phyloP scores from a whole-genome alignment of 2,888 invertebrate species.

The Petrolisthes cinctipes region DNA sequence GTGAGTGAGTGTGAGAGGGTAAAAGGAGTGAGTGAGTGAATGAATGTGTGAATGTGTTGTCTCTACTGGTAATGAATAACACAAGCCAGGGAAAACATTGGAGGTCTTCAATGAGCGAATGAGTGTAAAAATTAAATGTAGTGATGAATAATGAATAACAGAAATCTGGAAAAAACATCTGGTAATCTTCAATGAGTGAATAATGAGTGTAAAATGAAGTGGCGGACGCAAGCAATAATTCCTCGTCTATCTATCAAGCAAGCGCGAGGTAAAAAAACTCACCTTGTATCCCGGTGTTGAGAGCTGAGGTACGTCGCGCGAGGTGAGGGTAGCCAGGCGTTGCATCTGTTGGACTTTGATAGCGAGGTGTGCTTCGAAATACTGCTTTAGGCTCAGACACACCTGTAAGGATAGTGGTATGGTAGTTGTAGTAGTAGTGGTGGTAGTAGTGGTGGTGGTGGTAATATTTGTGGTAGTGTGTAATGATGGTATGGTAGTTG shows the following conservation, averaged over 20 bases:
- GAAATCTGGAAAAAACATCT: too few species aligned
- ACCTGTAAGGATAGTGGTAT: conserved; percentile 19
- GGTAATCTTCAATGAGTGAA: neutral
- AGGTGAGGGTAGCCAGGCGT: conserved; percentile 69
- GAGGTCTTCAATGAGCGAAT: too few species aligned
- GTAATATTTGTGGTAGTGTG: too few species aligned
- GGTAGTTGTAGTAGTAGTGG: conserved; percentile 72
- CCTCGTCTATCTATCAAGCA: neutral
- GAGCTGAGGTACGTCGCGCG: conserved; percentile 68
- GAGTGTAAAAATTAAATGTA: too few species aligned
- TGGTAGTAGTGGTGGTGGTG: neutral
- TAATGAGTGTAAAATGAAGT: too few species aligned
- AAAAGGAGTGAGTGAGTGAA: neutral
- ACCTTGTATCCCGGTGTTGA: conserved; percentile 72
- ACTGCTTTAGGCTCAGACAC: conserved; percentile 79
- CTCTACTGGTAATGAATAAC: too few species aligned
- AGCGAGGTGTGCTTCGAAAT: conserved; percentile 90
- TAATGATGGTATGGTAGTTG: too few species aligned
- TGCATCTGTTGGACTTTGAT: conserved; percentile 81
- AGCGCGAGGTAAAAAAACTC: neutral
- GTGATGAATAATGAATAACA: too few species aligned
- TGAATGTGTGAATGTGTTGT: neutral
- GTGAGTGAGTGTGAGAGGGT: too few species aligned
- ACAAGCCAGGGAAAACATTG: too few species aligned
- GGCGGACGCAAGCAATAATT: too few species aligned